A percentile compares a stretch with the other conserved stretches of the same genome.
Evolutionary conservation across 1,140 invertebrate genomes (phyloP).

Genomic region (Apis florea): DNA sequence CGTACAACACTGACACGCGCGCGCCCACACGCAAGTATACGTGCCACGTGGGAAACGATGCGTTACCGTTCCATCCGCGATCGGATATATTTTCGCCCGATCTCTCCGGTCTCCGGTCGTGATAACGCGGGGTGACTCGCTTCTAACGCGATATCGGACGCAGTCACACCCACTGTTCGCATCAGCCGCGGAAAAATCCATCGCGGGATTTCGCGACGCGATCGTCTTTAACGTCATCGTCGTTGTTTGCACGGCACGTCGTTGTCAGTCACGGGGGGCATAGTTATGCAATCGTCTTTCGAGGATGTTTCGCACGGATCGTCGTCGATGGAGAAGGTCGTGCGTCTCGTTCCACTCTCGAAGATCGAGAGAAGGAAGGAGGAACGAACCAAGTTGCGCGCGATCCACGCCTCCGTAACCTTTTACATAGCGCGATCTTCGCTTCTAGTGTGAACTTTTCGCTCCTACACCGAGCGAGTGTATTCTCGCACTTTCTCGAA

Average conservation of each 20-base stretch:
- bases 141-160: background rate
- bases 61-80: conserved; percentile 29
- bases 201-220: background rate
- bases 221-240: background rate
- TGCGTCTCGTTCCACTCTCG: background rate
- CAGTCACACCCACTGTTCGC: conserved; percentile 34
- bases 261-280: conserved; percentile 1
- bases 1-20: conserved; percentile 3
- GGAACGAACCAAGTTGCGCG: background rate
- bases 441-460: conserved; percentile 24
- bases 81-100: conserved; percentile 14
- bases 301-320: conserved; percentile 9
- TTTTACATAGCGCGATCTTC: conserved; percentile 22
- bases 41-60: conserved; percentile 64
- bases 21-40: conserved; percentile 37
- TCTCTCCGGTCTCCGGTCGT: conserved; percentile 23
- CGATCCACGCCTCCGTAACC: conserved; percentile 31
- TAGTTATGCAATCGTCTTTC: conserved; percentile 30
- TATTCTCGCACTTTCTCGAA: conserved; percentile 2
- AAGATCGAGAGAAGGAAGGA: background rate
- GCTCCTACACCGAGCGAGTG: too few relatives aligned
- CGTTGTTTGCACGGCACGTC: conserved; percentile 13
- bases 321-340: conserved; percentile 8
- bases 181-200: conserved; percentile 28
- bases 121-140: conserved; percentile 26